Evolutionary conservation across 2,888 invertebrate species (phyloP).

Genomic region (Deladenus siricidicola): DNA sequence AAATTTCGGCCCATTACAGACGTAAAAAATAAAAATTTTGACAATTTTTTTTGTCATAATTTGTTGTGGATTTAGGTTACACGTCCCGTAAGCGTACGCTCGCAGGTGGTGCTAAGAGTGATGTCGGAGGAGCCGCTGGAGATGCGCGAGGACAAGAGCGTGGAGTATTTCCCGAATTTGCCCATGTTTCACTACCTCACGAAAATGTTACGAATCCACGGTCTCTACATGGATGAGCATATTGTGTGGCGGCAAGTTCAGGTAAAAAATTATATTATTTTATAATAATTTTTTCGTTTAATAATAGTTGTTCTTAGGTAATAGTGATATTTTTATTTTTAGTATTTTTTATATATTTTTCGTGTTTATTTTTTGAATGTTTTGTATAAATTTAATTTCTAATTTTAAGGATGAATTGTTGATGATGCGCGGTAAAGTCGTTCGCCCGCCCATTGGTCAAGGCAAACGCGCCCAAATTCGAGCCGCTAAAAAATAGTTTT

Average conservation of each 20-base stretch:
- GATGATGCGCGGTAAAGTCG: slow-evolving; percentile 11
- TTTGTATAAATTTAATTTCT: not conserved
- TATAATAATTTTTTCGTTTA: not conserved
- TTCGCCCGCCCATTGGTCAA: slow-evolving; percentile 7
- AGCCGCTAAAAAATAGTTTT: not conserved
- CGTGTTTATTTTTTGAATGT: not conserved
- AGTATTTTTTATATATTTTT: not conserved
- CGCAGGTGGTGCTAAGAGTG: slow-evolving; percentile 43
- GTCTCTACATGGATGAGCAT: slow-evolving; percentile 51
- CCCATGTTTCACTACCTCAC: slow-evolving; percentile 53
- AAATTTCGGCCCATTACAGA: not conserved
- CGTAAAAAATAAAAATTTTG: too few relatives aligned
- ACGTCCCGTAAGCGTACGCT: slow-evolving; percentile 39
- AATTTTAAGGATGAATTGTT: slow-evolving; percentile 11
- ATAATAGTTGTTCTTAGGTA: not conserved
- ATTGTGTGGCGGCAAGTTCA: slow-evolving; percentile 48
- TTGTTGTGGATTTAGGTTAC: slow-evolving; percentile 27
- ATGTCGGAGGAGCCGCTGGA: slow-evolving; percentile 49
- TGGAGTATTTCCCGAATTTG: slow-evolving; percentile 48
- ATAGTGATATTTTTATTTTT: not conserved
- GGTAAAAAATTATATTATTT: slow-evolving; percentile 29
- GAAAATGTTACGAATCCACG: slow-evolving; percentile 50
- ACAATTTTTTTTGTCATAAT: too few relatives aligned
- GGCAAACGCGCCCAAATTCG: slow-evolving; percentile 8
- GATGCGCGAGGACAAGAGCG: slow-evolving; percentile 33